Evolutionary conservation across 2,113 vertebrate genomes (phyloP).

Genomic region (Oncorhynchus kisutch): DNA sequence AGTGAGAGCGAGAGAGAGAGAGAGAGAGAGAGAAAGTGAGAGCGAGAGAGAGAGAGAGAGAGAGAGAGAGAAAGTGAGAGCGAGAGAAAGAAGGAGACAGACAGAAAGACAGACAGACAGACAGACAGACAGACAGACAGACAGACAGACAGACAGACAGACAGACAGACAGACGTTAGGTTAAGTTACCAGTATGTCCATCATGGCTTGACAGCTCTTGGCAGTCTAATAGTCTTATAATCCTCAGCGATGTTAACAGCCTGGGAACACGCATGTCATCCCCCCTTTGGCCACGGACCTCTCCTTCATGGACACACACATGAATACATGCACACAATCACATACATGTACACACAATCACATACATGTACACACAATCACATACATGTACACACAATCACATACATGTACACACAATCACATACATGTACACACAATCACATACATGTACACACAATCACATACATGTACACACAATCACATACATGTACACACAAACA

Average conservation of each 20-base stretch:
- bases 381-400: too few species aligned
- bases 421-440: too few species aligned
- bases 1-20: too few species aligned
- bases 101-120: too few species aligned
- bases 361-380: conserved; percentile 12
- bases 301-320: conserved; percentile 59
- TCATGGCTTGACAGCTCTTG: conserved; percentile 64
- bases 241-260: conserved; percentile 73
- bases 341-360: conserved; percentile 6
- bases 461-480: too few species aligned
- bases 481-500: neutral
- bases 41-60: too few species aligned
- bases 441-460: neutral
- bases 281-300: conserved; percentile 66
- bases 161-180: conserved; percentile 1
- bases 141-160: neutral
- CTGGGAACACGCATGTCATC: conserved; percentile 77
- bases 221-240: conserved; percentile 64
- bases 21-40: too few species aligned
- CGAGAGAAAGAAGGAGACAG: too few species aligned
- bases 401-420: too few species aligned
- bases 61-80: too few species aligned
- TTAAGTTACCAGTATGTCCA: conserved; percentile 74
- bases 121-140: too few species aligned
- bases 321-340: conserved; percentile 20